Percentiles rank a stretch among this genome's conserved stretches.
These are phyloP conservation scores for Phortica variegata DNA, from an alignment of 1,140 invertebrate genomes.

Conservation along the genomic window DNA sequence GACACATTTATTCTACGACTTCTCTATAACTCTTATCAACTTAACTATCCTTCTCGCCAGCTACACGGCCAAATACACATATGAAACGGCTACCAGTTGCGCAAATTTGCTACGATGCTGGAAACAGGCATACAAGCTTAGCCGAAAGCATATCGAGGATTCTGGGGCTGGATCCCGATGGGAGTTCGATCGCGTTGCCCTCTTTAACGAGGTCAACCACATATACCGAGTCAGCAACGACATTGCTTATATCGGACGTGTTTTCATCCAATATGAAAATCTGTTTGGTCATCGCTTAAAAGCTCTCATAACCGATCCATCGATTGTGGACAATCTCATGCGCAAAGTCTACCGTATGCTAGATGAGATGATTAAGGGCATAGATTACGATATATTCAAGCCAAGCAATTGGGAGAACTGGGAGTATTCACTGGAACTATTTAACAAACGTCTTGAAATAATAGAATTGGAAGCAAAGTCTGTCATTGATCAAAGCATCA, in stretches of 20 bases:
- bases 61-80: constrained; percentile 60
- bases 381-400: constrained; percentile 80
- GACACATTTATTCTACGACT: too few relatives aligned
- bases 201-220: constrained; percentile 84
- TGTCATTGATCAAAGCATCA: constrained; percentile 86
- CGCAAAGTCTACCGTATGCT: constrained; percentile 61
- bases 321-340: constrained; percentile 78
- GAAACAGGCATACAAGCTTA: constrained; percentile 73
- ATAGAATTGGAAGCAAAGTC: constrained; percentile 80
- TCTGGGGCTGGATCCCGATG: constrained; percentile 80
- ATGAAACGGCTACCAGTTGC: constrained; percentile 61
- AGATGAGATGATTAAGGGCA: constrained; percentile 71
- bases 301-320: constrained; percentile 79
- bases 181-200: constrained; percentile 81
- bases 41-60: too few relatives aligned
- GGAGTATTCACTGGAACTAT: constrained; percentile 75
- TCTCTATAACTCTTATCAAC: too few relatives aligned
- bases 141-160: constrained; percentile 76
- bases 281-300: constrained; percentile 85
- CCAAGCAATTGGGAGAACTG: constrained; percentile 77
- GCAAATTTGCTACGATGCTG: constrained; percentile 73
- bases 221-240: constrained; percentile 77
- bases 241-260: constrained; percentile 72
- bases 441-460: constrained; percentile 70
- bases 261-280: constrained; percentile 83